Conservation (phyloP, 2,888 invertebrate genomes). For the Cyaniris semiargus region DNA sequence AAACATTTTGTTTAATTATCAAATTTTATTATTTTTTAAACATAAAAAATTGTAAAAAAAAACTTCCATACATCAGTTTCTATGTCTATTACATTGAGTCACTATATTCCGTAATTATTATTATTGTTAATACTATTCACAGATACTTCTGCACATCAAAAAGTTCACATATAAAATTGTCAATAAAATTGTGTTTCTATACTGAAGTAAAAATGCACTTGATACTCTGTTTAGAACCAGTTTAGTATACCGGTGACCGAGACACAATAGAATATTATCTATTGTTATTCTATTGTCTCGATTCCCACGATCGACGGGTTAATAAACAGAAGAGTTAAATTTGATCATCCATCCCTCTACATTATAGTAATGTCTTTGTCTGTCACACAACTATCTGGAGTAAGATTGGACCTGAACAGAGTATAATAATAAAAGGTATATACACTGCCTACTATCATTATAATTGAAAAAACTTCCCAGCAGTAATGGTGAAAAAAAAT, state of each 20-base stretch:
- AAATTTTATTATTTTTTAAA: conserved; percentile 23
- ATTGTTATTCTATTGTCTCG: too few species aligned
- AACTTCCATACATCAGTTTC: conserved; percentile 14
- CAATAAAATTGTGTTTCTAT: conserved; percentile 10
- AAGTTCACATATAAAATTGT: neutral
- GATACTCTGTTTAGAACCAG: neutral
- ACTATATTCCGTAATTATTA: conserved; percentile 14
- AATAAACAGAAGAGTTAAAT: neutral
- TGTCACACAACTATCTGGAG: too few species aligned
- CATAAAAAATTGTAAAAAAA: conserved; percentile 24
- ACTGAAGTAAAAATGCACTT: neutral
- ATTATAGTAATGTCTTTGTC: too few species aligned
- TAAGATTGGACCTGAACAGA: neutral
- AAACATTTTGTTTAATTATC: conserved; percentile 1
- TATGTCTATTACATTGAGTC: conserved; percentile 7
- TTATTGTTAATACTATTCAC: conserved; percentile 7
- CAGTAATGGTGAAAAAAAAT: neutral
- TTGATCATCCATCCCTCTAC: too few species aligned
- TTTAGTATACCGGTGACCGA: too few species aligned
- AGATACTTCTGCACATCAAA: conserved; percentile 16
- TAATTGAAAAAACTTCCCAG: neutral
- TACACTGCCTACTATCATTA: too few species aligned
- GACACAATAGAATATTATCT: too few species aligned
- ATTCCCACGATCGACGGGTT: too few species aligned
- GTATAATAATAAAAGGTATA: neutral